These are phyloP conservation scores for Piprites chloris DNA, from an alignment of 2,113 vertebrate species.

Conservation along the genomic window DNA sequence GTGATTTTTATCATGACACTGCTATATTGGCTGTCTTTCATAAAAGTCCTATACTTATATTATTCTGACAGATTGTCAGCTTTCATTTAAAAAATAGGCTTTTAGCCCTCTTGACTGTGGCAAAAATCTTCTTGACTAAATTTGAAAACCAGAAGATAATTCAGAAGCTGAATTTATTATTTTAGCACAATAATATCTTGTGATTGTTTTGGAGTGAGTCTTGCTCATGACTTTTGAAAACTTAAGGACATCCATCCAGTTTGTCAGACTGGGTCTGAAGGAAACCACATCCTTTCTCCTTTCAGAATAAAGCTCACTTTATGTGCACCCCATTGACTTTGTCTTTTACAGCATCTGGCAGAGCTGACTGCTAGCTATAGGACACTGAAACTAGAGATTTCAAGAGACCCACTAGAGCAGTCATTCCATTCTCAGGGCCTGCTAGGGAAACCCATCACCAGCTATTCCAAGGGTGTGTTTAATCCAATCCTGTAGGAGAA, in stretches of 20 bases:
- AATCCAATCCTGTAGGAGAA: neutral
- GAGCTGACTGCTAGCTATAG: neutral
- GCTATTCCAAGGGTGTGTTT: neutral
- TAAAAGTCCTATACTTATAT: neutral
- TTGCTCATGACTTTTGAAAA: neutral
- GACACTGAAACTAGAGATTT: neutral
- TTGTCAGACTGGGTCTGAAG: neutral
- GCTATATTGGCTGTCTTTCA: neutral
- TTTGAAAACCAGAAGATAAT: neutral
- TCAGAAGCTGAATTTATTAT: neutral
- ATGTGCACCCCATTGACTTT: neutral
- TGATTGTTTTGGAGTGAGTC: neutral
- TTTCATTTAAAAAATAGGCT: neutral
- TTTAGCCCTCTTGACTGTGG: neutral
- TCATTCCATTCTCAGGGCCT: neutral
- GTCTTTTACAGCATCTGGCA: neutral
- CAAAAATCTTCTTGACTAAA: neutral
- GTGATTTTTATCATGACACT: neutral
- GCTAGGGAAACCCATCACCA: neutral
- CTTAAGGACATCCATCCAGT: neutral
- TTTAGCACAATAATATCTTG: neutral
- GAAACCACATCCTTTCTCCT: neutral
- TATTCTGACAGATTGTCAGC: constrained; percentile 11
- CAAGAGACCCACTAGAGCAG: neutral
- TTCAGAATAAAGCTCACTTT: neutral